These are phyloP conservation scores for Thunnus albacares DNA, from an alignment of 2,797 vertebrate species.

Conservation along the genomic window DNA sequence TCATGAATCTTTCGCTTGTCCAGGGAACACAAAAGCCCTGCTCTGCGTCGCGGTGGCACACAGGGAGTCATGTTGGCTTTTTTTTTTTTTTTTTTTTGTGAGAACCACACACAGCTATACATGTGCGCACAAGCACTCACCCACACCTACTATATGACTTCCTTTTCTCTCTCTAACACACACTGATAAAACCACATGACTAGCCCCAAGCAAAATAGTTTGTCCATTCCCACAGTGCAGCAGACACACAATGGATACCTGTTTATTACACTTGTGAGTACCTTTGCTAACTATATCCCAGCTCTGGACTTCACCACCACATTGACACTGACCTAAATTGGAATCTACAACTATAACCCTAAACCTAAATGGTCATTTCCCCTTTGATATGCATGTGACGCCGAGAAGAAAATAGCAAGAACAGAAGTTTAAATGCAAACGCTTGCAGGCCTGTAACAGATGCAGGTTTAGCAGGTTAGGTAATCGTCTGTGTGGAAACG, in stretches of 20 bases:
- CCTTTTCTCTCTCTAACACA: slow-evolving; percentile 31
- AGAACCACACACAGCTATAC: slow-evolving; percentile 30
- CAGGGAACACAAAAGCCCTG: slow-evolving; percentile 43
- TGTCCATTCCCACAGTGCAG: slow-evolving; percentile 31
- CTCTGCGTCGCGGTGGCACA: slow-evolving; percentile 51
- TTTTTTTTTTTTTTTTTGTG: slow-evolving; percentile 16
- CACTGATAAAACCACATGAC: slow-evolving; percentile 34
- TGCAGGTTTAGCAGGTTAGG: slow-evolving; percentile 31
- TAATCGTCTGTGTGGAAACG: not conserved
- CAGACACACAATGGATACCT: not conserved
- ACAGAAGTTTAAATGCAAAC: not conserved
- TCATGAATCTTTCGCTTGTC: slow-evolving; percentile 41
- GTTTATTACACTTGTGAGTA: not conserved
- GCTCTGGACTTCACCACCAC: not conserved
- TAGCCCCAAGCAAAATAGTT: slow-evolving; percentile 34
- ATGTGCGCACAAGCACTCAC: slow-evolving; percentile 59
- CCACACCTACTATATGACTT: slow-evolving; percentile 47
- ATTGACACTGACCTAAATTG: not conserved
- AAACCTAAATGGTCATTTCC: not conserved
- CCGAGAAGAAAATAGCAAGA: not conserved
- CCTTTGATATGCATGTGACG: not conserved
- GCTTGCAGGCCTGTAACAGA: not conserved
- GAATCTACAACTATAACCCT: not conserved
- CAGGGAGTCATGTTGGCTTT: slow-evolving; percentile 18
- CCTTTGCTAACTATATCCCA: not conserved